A percentile compares a stretch with the other conserved stretches of the same genome.
Evolutionary conservation across 1,140 invertebrate species (phyloP).

Genomic region (Limonius californicus): DNA sequence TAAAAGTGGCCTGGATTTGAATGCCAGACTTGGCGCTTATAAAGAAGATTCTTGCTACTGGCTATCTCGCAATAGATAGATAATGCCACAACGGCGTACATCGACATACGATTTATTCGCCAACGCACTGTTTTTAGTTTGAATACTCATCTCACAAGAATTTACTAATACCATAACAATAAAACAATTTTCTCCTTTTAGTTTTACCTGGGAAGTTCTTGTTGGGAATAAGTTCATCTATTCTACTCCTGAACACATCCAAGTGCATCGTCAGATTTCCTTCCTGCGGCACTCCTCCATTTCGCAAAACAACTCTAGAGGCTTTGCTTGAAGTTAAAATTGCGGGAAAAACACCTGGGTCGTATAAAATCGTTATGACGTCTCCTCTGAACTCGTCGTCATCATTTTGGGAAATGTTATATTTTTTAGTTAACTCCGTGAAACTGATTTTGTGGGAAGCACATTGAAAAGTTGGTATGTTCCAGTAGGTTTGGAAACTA

Average conservation of each 20-base stretch:
- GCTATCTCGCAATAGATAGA: too few relatives aligned
- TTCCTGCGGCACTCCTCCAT: constrained; percentile 75
- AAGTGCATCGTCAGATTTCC: constrained; percentile 63
- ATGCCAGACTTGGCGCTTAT: too few relatives aligned
- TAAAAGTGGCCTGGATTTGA: too few relatives aligned
- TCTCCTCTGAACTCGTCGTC: constrained; percentile 62
- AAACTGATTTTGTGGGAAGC: constrained; percentile 62
- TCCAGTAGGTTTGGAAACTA: constrained; percentile 53
- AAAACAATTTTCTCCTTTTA: too few relatives aligned
- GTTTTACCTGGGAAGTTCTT: constrained; percentile 57
- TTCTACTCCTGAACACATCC: constrained; percentile 51
- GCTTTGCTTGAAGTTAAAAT: constrained; percentile 51
- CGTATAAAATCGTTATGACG: constrained; percentile 67
- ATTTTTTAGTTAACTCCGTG: constrained; percentile 55
- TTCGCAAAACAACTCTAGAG: constrained; percentile 50
- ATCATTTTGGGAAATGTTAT: constrained; percentile 65
- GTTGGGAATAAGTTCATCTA: constrained; percentile 59
- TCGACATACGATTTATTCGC: too few relatives aligned
- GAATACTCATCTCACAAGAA: too few relatives aligned
- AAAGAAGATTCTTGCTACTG: too few relatives aligned
- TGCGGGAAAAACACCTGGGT: constrained; percentile 71
- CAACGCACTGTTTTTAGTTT: too few relatives aligned
- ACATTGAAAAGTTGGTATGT: constrained; percentile 72
- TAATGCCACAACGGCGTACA: too few relatives aligned
- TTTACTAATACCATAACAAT: too few relatives aligned